Conservation (phyloP, 2,888 invertebrate species). For the Caenorhabditis doughertyi region DNA sequence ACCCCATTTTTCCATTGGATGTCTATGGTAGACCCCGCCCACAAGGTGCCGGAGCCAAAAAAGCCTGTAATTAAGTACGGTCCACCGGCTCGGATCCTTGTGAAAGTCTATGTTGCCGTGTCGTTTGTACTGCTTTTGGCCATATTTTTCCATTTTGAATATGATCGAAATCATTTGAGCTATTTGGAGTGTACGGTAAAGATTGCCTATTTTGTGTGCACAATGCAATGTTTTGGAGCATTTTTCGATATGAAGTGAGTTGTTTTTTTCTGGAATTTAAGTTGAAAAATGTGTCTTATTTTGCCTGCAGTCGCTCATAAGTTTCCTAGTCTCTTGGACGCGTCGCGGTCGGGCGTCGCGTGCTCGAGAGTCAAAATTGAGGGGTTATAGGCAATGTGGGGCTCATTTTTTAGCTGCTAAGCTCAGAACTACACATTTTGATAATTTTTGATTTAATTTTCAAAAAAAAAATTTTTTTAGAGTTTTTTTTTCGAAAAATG, state of each 20-base stretch:
- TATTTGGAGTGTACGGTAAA: slow-evolving; percentile 78
- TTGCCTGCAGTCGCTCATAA: no score
- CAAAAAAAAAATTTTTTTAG: no score
- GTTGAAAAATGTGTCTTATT: no score
- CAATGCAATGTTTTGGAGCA: slow-evolving; percentile 79
- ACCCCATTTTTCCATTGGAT: slow-evolving; percentile 81
- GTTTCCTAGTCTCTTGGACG: no score
- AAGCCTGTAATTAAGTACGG: slow-evolving; percentile 78
- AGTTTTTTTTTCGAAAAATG: no score
- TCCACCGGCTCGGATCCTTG: slow-evolving; percentile 73
- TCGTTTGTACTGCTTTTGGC: slow-evolving; percentile 78
- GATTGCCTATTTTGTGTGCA: slow-evolving; percentile 79
- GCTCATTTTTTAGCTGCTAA: no score
- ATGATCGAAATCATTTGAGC: slow-evolving; percentile 75
- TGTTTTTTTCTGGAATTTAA: no score
- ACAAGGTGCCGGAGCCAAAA: slow-evolving; percentile 79
- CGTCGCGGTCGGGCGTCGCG: no score
- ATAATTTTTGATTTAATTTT: no score
- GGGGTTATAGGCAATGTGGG: no score
- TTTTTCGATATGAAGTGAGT: slow-evolving; percentile 73
- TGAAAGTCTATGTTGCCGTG: slow-evolving; percentile 75
- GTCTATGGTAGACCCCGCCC: slow-evolving; percentile 75
- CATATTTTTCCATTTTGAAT: slow-evolving; percentile 82
- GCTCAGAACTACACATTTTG: no score
- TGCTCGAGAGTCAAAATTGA: no score